phyloP scores from a whole-genome alignment of 2,113 vertebrate species.

The Procapra przewalskii region DNA sequence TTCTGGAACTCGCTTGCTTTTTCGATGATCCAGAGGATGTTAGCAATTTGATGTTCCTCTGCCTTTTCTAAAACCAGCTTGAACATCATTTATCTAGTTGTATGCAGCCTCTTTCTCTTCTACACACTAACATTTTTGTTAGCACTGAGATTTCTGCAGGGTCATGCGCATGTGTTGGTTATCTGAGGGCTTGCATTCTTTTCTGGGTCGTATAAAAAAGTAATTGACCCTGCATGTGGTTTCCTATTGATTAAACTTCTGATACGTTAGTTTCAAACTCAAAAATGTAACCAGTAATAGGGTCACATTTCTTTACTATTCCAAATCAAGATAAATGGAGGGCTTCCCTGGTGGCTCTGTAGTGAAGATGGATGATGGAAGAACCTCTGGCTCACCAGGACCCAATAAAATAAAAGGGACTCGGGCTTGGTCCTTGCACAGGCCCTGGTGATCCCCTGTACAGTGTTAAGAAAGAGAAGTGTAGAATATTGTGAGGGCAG shows the following conservation, averaged over 20 bases:
- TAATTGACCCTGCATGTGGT: neutral
- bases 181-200: neutral
- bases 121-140: neutral
- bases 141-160: neutral
- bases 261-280: neutral
- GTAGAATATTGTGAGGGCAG: neutral
- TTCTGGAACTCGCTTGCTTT: too few species aligned
- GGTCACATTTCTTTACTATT: neutral
- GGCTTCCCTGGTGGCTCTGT: neutral
- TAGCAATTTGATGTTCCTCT: too few species aligned
- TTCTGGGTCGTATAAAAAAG: neutral
- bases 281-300: neutral
- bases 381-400: neutral
- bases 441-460: neutral
- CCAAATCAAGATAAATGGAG: neutral
- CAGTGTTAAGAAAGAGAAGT: neutral
- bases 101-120: neutral
- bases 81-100: neutral
- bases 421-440: neutral
- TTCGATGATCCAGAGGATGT: too few species aligned
- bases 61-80: too few species aligned
- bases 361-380: neutral
- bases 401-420: neutral
- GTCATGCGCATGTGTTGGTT: neutral
- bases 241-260: neutral